A percentile compares a stretch with the other conserved stretches of the same genome.
These are phyloP conservation scores for Philonicus albiceps DNA, from an alignment of 2,888 invertebrate genomes.

Conservation along the genomic window DNA sequence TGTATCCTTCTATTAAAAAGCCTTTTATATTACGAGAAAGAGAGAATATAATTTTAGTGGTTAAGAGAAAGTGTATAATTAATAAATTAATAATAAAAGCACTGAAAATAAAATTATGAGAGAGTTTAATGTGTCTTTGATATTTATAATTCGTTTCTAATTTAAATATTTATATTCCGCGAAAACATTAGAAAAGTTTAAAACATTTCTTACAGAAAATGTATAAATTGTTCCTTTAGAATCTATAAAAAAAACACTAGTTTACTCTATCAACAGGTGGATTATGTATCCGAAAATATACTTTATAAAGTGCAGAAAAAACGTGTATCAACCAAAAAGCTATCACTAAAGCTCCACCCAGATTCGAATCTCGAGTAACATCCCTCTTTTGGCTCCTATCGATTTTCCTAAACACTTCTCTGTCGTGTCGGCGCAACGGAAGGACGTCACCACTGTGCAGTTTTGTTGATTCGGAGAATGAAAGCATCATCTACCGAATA, in stretches of 20 bases:
- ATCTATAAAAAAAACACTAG: neutral
- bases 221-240: neutral
- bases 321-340: neutral
- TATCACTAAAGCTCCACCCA: neutral
- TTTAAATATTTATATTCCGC: too few species aligned
- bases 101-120: neutral
- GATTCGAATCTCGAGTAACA: neutral
- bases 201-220: neutral
- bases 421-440: neutral
- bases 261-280: neutral
- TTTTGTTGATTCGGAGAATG: neutral
- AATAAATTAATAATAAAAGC: neutral
- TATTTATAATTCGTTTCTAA: neutral
- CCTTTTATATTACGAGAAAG: conserved; percentile 18
- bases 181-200: too few species aligned
- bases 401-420: neutral
- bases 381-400: neutral
- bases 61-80: neutral
- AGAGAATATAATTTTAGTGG: neutral
- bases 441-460: neutral
- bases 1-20: conserved; percentile 10
- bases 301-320: neutral
- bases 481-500: neutral
- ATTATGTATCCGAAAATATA: neutral
- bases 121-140: neutral